Evolutionary conservation across 2,113 vertebrate species (phyloP).

Genomic region (Pteruthius melanotis): DNA sequence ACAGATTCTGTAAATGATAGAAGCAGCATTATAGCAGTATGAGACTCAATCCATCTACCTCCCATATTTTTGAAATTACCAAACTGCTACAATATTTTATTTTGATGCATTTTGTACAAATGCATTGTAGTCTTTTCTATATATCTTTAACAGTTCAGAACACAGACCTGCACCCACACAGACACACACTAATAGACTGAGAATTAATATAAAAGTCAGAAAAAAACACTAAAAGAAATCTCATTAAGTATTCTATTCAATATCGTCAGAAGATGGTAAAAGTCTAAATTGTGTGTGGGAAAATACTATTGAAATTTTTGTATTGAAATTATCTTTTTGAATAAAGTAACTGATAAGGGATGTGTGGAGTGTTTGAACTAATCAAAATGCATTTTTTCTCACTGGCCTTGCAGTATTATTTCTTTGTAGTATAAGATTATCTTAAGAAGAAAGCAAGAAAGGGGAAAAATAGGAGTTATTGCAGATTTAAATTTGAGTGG

Average conservation of each 20-base stretch:
- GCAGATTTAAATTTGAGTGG: not conserved
- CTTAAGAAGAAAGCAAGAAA: not conserved
- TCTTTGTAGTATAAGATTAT: not conserved
- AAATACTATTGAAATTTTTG: not conserved
- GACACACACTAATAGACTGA: not conserved
- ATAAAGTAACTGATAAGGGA: slow-evolving; percentile 10
- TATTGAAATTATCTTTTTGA: slow-evolving; percentile 11
- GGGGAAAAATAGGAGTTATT: not conserved
- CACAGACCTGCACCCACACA: not conserved
- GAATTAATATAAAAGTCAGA: not conserved
- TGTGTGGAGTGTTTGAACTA: not conserved
- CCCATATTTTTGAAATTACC: not conserved
- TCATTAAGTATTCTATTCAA: not conserved
- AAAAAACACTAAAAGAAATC: not conserved
- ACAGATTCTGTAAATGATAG: not conserved
- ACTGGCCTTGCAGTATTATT: not conserved
- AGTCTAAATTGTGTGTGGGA: not conserved
- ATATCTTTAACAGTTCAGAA: not conserved
- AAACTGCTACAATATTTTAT: not conserved
- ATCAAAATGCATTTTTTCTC: not conserved
- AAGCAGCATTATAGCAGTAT: not conserved
- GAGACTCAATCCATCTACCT: not conserved
- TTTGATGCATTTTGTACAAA: not conserved
- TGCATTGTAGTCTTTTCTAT: not conserved
- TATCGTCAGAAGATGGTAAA: not conserved